phyloP scores from a whole-genome alignment of 2,797 vertebrate genomes.

The Epinephelus awoara region DNA sequence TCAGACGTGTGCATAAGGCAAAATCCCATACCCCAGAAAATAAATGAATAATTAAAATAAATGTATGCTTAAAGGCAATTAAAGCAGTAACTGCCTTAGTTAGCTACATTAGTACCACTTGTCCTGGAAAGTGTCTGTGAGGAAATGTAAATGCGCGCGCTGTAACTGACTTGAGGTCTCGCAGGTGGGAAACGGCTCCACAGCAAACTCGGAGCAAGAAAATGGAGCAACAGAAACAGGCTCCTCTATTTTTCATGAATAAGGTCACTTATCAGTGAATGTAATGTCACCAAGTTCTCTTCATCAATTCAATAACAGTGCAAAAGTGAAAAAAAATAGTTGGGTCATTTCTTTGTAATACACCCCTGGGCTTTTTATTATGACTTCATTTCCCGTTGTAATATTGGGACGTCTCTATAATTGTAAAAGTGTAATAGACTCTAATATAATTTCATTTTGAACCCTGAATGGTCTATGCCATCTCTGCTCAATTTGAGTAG shows the following conservation, averaged over 20 bases:
- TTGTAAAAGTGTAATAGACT: slow-evolving; percentile 99
- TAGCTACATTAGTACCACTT: slow-evolving; percentile 78
- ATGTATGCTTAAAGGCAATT: slow-evolving; percentile 86
- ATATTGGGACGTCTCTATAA: slow-evolving; percentile 99
- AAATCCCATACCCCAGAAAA: slow-evolving; percentile 78
- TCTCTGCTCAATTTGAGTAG: slow-evolving; percentile 98
- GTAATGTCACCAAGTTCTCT: slow-evolving; percentile 94
- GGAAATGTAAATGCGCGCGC: slow-evolving; percentile 64
- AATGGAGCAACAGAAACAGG: slow-evolving; percentile 76
- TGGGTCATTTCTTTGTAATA: slow-evolving; percentile 98
- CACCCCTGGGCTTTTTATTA: slow-evolving; percentile 99
- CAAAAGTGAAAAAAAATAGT: slow-evolving; percentile 94
- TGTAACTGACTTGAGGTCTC: slow-evolving; percentile 53
- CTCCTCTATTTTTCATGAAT: slow-evolving; percentile 88
- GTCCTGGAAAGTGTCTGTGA: slow-evolving; percentile 71
- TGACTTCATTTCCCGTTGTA: slow-evolving; percentile 99
- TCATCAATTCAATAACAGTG: slow-evolving; percentile 94
- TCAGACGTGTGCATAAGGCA: slow-evolving; percentile 73
- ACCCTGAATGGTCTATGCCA: slow-evolving; percentile 95
- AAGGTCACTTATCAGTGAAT: slow-evolving; percentile 96
- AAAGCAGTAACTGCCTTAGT: slow-evolving; percentile 79
- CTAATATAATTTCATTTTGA: slow-evolving; percentile 99
- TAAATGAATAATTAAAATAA: slow-evolving; percentile 85
- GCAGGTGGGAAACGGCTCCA: slow-evolving; percentile 64
- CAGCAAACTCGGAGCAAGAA: slow-evolving; percentile 70